These are phyloP conservation scores for Lasioglossum calceatum DNA, from an alignment of 2,888 invertebrate species.

Conservation along the genomic window DNA sequence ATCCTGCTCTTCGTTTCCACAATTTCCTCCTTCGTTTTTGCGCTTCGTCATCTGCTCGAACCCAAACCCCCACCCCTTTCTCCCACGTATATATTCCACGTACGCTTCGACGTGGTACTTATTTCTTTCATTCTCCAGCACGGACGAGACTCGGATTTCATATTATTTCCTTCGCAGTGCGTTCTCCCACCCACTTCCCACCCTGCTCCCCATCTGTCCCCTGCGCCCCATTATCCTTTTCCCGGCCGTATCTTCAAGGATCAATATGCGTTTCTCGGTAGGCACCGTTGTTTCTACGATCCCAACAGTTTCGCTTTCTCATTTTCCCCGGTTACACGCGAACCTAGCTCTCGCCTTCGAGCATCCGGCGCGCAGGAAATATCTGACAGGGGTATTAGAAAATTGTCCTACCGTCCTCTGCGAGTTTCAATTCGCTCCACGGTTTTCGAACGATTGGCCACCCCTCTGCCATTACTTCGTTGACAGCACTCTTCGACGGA, in stretches of 20 bases:
- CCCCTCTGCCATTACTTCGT: neutral
- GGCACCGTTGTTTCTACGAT: conserved; percentile 3
- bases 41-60: conserved; percentile 29
- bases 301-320: conserved; percentile 13
- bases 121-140: neutral
- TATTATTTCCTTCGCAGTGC: conserved; percentile 12
- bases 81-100: neutral
- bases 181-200: neutral
- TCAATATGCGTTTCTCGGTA: conserved; percentile 17
- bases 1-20: conserved; percentile 15
- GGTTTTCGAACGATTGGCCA: neutral
- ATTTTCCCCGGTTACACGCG: neutral
- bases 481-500: too few relatives aligned
- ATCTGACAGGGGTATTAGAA: conserved; percentile 6
- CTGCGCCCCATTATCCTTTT: neutral
- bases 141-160: conserved; percentile 10
- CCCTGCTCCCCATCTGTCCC: neutral
- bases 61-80: neutral
- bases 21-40: conserved; percentile 39
- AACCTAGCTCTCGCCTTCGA: neutral
- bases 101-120: neutral
- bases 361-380: conserved; percentile 1
- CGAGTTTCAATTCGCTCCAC: neutral
- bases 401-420: neutral
- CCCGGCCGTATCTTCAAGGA: neutral